Base-by-base conservation (phyloP, 1,140 invertebrate species). In the Drosophila pruinosa region DNA sequence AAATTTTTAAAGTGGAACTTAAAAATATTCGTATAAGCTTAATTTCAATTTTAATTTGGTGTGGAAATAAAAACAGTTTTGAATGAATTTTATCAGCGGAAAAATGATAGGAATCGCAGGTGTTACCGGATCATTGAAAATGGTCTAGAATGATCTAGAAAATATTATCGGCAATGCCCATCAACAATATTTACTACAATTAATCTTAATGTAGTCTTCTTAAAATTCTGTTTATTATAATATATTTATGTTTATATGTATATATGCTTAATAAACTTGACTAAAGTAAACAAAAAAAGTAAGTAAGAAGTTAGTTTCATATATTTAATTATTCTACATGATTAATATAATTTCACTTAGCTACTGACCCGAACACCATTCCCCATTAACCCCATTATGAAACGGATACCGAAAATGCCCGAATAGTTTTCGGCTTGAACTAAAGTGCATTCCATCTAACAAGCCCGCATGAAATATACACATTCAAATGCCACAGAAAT, bases 401-500 rank as follows among this genome's bases (percentile, higher is more conserved):
- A 28, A n/a, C n/a, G n/a, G n/a, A n/a, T n/a, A n/a, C n/a, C 12
- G 7, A 31, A 17, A 50, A 3, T 24, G 0, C 7, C 39, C n/a
- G 12, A n/a, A 28, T 21, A 28, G 24, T 31, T n/a, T 0, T 8
- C 26, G 14, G 8, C 6, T 50, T 50, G 17, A 64, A 41, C 43
- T 43, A 36, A 68, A 65, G 48, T 58, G 69, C 61, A 65, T 58
- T 63, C 6, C 15, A 47, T 36, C 5, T 14, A 39, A 53, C 24
- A 22, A 15, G 26, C 31, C 10, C 63, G 5, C 26, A 36, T 61
- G 57, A 62, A 53, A 68, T 71, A 43, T 41, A 48, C 10, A 48
- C 15, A 54, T 26, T 39, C 50, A 72, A 65, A 10, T 41, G 31
- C 36, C 47, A 53, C 57, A 83, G 83, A 88, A 89, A 79, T 89